A percentile compares a stretch with the other conserved stretches of the same genome.
Evolutionary conservation across 2,797 vertebrate species (phyloP).

Genomic region (Botia kubotai): DNA sequence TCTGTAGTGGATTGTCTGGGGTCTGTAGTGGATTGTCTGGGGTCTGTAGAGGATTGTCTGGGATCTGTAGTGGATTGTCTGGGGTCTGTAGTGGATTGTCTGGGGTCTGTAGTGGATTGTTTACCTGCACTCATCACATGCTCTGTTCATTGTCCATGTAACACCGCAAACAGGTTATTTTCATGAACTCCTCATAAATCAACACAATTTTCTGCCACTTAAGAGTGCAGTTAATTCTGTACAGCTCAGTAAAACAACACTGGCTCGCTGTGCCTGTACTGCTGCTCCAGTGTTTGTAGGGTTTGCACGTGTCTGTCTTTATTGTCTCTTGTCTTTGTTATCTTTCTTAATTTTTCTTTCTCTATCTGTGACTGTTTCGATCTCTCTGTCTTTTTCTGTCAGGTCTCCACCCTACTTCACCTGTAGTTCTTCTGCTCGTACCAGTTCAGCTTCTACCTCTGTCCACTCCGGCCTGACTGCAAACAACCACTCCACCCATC

Average conservation of each 20-base stretch:
- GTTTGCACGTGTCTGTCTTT: constrained; percentile 73
- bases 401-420: constrained; percentile 81
- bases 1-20: too few species aligned
- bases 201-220: constrained; percentile 25
- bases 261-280: constrained; percentile 59
- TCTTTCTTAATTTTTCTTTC: constrained; percentile 68
- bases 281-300: constrained; percentile 78
- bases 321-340: constrained; percentile 72
- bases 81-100: not conserved
- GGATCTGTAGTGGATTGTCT: not conserved
- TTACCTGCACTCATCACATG: not conserved
- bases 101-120: not conserved
- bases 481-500: constrained; percentile 87
- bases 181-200: constrained; percentile 31
- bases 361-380: constrained; percentile 45
- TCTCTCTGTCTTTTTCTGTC: constrained; percentile 75
- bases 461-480: constrained; percentile 84
- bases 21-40: too few species aligned
- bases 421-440: constrained; percentile 75
- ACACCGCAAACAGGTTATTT: constrained; percentile 12
- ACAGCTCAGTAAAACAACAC: constrained; percentile 49
- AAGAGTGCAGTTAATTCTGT: constrained; percentile 44
- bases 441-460: constrained; percentile 79
- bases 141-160: not conserved
- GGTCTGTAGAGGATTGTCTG: too few species aligned